Evolutionary conservation across 2,797 vertebrate species (phyloP).

Genomic region (Notoglanidium macrostoma): DNA sequence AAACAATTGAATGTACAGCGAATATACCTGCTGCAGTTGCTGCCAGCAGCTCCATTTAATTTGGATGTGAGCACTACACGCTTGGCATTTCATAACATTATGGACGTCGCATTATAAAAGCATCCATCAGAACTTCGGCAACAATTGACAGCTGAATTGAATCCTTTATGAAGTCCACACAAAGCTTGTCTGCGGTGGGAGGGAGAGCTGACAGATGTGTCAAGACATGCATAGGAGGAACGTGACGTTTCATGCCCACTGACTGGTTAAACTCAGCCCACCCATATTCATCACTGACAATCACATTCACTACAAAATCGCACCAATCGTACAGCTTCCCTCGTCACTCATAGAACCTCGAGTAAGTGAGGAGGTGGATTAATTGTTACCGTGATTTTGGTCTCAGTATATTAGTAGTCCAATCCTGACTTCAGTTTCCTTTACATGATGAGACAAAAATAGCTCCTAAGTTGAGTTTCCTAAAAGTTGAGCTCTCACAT

Average conservation of each 20-base stretch:
- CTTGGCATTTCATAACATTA: slow-evolving; percentile 21
- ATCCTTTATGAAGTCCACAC: slow-evolving; percentile 68
- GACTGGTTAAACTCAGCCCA: slow-evolving; percentile 70
- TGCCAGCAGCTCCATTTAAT: slow-evolving; percentile 28
- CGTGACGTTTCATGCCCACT: slow-evolving; percentile 58
- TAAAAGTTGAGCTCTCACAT: not conserved
- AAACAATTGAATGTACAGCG: not conserved
- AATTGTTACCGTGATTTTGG: not conserved
- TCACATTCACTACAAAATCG: slow-evolving; percentile 59
- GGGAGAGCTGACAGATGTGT: slow-evolving; percentile 75
- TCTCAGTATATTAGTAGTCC: not conserved
- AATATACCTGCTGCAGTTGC: slow-evolving; percentile 6
- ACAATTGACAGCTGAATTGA: slow-evolving; percentile 41
- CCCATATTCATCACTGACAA: slow-evolving; percentile 70
- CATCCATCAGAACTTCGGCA: slow-evolving; percentile 29
- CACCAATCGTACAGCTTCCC: slow-evolving; percentile 6
- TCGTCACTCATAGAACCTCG: not conserved
- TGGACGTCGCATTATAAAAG: slow-evolving; percentile 34
- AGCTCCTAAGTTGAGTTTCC: not conserved
- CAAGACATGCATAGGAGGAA: slow-evolving; percentile 66
- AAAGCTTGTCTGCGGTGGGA: slow-evolving; percentile 71
- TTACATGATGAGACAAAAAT: not conserved
- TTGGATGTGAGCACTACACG: not conserved
- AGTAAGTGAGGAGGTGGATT: not conserved
- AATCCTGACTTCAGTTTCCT: not conserved